Base-by-base conservation (phyloP, 2,113 vertebrate species). In the Datnioides undecimradiatus region DNA sequence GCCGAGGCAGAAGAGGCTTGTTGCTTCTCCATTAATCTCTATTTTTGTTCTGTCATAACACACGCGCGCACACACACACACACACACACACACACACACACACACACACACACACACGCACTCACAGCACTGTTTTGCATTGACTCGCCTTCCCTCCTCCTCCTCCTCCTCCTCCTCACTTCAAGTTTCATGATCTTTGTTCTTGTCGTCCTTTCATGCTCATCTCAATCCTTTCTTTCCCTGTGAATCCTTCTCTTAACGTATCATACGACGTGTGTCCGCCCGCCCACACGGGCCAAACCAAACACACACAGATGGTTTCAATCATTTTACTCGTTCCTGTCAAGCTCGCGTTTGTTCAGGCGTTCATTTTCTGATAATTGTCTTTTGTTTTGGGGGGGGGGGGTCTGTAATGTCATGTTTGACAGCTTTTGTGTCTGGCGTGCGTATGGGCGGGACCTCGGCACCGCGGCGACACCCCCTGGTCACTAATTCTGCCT, bases 21-120 rank as follows among this genome's bases (percentile, higher is more conserved):
- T 74, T 82, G 64, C 80, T 45, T 80, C 66, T 59, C 68, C 70
- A 73, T 92, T 89, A 86, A 84, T 89, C 89, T 85, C 76, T 81
- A 63, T 87, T 83, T 76, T 84, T 8, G 21, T 73, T 79, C 79
- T 80, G 76, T 78, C 82, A 82, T 46, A 43, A 76, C 73, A 77
- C 85, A 41, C 76, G 69, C 51, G 52, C 49, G 13, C 67, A 54
- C 25, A 19, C 55, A 79, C 33, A 25, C 58, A 58, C 65, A 75
- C 64, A 80, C n/a, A 65, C 72, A 65, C 66, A 25, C n/a, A 72
- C 23, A 21, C 16, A 62, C 29, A 36, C 10, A 52, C 34, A 76
- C 23, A 33, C 19, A 57, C 29, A 36, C 48, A 13, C 14, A 51
- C 10, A 52, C 34, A 76, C 23, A 33, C 19, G 46, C 29, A 36